phyloP scores from a whole-genome alignment of 2,888 invertebrate genomes.

The Unio delphinus region DNA sequence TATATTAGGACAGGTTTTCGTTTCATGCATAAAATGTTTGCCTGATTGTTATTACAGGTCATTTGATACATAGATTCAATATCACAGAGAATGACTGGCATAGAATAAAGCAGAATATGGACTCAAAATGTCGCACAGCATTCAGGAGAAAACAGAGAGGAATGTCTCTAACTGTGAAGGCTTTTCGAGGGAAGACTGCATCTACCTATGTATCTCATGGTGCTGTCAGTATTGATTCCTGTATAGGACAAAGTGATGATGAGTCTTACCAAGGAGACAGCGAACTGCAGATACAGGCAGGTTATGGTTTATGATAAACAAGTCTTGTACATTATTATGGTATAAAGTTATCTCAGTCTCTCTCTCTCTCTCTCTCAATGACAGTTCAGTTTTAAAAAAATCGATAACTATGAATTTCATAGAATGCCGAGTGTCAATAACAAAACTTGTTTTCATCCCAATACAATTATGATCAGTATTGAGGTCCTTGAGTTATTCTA shows the following conservation, averaged over 20 bases:
- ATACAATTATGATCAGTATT: too few species aligned
- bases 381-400: too few species aligned
- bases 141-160: conserved; percentile 67
- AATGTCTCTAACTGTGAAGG: conserved; percentile 68
- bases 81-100: conserved; percentile 75
- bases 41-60: conserved; percentile 63
- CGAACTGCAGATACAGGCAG: conserved; percentile 57
- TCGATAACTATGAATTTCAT: too few species aligned
- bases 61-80: conserved; percentile 73
- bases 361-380: too few species aligned
- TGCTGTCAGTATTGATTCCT: conserved; percentile 33
- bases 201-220: conserved; percentile 43
- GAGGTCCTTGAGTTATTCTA: too few species aligned
- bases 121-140: conserved; percentile 75
- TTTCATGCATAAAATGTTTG: not conserved
- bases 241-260: conserved; percentile 58
- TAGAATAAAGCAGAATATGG: conserved; percentile 74
- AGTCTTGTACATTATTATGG: too few species aligned
- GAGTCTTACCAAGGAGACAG: conserved; percentile 52
- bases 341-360: too few species aligned
- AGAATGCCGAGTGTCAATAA: too few species aligned
- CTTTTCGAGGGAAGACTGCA: conserved; percentile 64
- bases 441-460: too few species aligned
- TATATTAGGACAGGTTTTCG: not conserved
- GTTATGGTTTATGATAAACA: conserved; percentile 14